A percentile compares a stretch with the other conserved stretches of the same genome.
Evolutionary conservation across 2,888 invertebrate genomes (phyloP).

Genomic region (Ectobius pallidus): DNA sequence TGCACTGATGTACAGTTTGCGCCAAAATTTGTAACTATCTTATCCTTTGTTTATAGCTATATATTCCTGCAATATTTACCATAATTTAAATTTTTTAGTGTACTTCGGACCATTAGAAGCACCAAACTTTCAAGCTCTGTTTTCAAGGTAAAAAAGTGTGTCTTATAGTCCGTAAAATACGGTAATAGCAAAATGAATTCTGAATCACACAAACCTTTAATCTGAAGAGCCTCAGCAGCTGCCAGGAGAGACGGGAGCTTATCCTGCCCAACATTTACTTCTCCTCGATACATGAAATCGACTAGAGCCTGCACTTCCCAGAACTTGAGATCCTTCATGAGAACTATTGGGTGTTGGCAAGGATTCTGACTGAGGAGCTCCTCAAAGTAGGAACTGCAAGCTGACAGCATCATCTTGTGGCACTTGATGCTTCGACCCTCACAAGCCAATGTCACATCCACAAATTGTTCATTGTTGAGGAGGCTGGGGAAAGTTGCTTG

Average conservation of each 20-base stretch:
- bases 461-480: constrained; percentile 79
- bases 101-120: too few relatives aligned
- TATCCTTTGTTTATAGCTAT: too few relatives aligned
- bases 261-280: constrained; percentile 58
- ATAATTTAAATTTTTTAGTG: too few relatives aligned
- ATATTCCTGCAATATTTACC: too few relatives aligned
- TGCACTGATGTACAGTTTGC: too few relatives aligned
- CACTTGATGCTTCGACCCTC: constrained; percentile 86
- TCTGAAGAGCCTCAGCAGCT: constrained; percentile 57
- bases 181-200: too few relatives aligned
- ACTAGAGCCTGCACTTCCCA: constrained; percentile 59
- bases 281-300: constrained; percentile 61
- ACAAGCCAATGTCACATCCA: constrained; percentile 87
- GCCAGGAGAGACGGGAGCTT: constrained; percentile 56
- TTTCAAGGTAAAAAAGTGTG: too few relatives aligned
- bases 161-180: too few relatives aligned
- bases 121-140: too few relatives aligned
- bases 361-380: constrained; percentile 80
- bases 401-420: constrained; percentile 85
- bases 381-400: constrained; percentile 85
- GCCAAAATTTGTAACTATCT: too few relatives aligned
- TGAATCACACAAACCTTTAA: constrained; percentile 43
- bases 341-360: constrained; percentile 79
- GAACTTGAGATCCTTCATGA: constrained; percentile 58
- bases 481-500: constrained; percentile 78